Evolutionary conservation across 2,888 invertebrate species (phyloP).

Genomic region (Galerucella calmariensis): DNA sequence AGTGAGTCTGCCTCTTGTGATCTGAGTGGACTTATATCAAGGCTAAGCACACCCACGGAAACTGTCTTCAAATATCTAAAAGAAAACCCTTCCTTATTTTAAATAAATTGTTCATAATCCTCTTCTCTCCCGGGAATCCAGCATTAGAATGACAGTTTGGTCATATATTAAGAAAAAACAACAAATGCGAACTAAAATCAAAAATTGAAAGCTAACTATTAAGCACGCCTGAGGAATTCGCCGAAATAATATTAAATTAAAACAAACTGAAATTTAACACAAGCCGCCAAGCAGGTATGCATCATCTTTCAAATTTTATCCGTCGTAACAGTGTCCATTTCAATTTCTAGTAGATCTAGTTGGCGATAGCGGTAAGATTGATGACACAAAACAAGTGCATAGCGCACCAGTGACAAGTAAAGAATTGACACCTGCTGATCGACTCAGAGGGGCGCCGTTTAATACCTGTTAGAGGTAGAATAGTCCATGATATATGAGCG

Average conservation of each 20-base stretch:
- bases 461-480: slow-evolving; percentile 20
- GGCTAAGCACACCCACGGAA: too few relatives aligned
- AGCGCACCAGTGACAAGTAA: slow-evolving; percentile 53
- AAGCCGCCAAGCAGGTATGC: slow-evolving; percentile 38
- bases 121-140: too few relatives aligned
- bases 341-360: slow-evolving; percentile 49
- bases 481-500: background rate
- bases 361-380: slow-evolving; percentile 52
- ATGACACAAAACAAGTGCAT: slow-evolving; percentile 50
- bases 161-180: too few relatives aligned
- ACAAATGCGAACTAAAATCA: too few relatives aligned
- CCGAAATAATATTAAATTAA: slow-evolving; percentile 12
- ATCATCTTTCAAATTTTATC: slow-evolving; percentile 31
- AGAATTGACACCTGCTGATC: slow-evolving; percentile 53
- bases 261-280: slow-evolving; percentile 1
- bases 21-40: too few relatives aligned
- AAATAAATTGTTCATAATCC: too few relatives aligned
- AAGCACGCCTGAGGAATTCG: slow-evolving; percentile 16
- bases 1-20: too few relatives aligned
- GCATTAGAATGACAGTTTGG: too few relatives aligned
- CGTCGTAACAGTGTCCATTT: slow-evolving; percentile 33
- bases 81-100: too few relatives aligned
- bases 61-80: too few relatives aligned
- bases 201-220: background rate
- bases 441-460: slow-evolving; percentile 40